Evolutionary conservation across 1,140 invertebrate species (phyloP).

Genomic region (Drosophila bifasciata): DNA sequence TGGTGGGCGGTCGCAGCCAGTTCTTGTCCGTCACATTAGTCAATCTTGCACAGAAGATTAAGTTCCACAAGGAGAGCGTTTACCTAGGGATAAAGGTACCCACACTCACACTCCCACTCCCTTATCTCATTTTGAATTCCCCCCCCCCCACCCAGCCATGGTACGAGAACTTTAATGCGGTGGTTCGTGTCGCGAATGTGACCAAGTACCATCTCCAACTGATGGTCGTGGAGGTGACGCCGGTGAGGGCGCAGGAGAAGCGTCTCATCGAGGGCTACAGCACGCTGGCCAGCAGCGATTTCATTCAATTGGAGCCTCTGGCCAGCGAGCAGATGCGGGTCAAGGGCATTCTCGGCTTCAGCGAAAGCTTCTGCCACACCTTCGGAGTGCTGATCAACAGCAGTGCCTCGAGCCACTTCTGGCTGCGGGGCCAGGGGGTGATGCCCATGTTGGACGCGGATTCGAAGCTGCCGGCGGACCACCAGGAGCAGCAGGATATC

Average conservation of each 20-base stretch:
- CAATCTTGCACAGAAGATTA: conserved; percentile 57
- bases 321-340: conserved; percentile 34
- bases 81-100: conserved; percentile 65
- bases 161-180: conserved; percentile 60
- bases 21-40: conserved; percentile 54
- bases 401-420: conserved; percentile 45
- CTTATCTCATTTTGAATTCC: background rate
- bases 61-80: conserved; percentile 54
- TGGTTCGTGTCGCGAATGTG: conserved; percentile 48
- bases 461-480: conserved; percentile 19
- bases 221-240: conserved; percentile 11
- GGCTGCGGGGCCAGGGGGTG: conserved; percentile 66
- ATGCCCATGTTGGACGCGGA: conserved; percentile 63
- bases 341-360: conserved; percentile 63
- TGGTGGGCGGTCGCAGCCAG: conserved; percentile 59
- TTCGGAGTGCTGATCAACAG: conserved; percentile 59
- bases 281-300: conserved; percentile 41
- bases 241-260: background rate
- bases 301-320: conserved; percentile 33
- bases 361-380: conserved; percentile 53
- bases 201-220: conserved; percentile 58
- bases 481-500: conserved; percentile 33
- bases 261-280: conserved; percentile 50
- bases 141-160: conserved; percentile 69
- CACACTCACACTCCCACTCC: background rate